phyloP scores from a whole-genome alignment of 2,888 invertebrate genomes.

The Sympetrum striolatum region DNA sequence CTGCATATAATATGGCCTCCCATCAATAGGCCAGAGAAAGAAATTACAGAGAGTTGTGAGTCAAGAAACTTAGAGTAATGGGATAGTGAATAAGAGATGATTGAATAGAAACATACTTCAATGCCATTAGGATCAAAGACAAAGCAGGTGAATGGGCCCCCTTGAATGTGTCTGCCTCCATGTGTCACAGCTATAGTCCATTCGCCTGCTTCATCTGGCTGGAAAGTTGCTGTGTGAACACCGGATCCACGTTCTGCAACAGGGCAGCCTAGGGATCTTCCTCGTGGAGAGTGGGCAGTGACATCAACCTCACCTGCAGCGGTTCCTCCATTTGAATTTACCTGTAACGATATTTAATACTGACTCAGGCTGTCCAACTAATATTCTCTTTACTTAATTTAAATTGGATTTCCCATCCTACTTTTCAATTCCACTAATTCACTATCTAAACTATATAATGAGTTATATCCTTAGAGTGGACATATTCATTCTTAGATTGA shows the following conservation, averaged over 20 bases:
- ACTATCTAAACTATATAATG: too few relatives aligned
- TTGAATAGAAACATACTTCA: conserved; percentile 61
- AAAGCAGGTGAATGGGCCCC: conserved; percentile 95
- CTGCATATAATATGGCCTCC: too few relatives aligned
- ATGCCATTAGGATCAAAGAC: conserved; percentile 94
- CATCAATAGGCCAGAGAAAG: too few relatives aligned
- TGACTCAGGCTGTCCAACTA: too few relatives aligned
- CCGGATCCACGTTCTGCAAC: conserved; percentile 81
- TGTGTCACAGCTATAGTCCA: conserved; percentile 97
- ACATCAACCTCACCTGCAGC: conserved; percentile 84
- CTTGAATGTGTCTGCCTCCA: conserved; percentile 93
- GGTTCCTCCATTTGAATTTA: conserved; percentile 63
- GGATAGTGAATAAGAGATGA: too few relatives aligned
- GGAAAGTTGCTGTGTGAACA: conserved; percentile 94
- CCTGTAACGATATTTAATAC: conserved; percentile 61
- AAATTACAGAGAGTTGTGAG: too few relatives aligned
- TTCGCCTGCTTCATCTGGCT: conserved; percentile 95
- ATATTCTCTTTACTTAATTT: too few relatives aligned
- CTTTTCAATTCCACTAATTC: too few relatives aligned
- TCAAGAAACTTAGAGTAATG: too few relatives aligned
- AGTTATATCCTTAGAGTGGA: too few relatives aligned
- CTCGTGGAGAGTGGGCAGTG: conserved; percentile 90
- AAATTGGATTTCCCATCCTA: too few relatives aligned
- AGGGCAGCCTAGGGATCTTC: conserved; percentile 80
- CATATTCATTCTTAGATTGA: too few relatives aligned